Conservation (phyloP, 2,888 invertebrate genomes). For the Nemoura dubitans region DNA sequence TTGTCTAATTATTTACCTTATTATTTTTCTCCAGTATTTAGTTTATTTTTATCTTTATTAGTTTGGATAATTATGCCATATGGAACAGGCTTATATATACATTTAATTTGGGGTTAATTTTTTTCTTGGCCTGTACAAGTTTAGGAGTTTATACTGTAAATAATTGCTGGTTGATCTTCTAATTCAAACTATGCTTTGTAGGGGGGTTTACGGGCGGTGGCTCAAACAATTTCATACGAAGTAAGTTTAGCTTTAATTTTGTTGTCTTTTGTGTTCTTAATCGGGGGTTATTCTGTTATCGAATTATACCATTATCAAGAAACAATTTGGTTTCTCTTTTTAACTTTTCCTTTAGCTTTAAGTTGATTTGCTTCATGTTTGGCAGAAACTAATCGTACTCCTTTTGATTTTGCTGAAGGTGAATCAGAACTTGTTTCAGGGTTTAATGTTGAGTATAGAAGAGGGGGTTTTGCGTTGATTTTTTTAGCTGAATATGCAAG, state of each 20-base stretch:
- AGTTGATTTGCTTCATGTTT: constrained; percentile 69
- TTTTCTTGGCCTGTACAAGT: constrained; percentile 72
- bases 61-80: constrained; percentile 69
- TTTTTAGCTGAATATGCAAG: constrained; percentile 76
- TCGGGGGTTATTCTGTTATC: constrained; percentile 66
- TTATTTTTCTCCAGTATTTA: constrained; percentile 69
- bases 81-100: constrained; percentile 64
- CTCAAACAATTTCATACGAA: constrained; percentile 82
- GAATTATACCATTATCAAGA: constrained; percentile 64
- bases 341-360: constrained; percentile 66
- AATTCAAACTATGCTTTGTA: constrained; percentile 79
- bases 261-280: constrained; percentile 67
- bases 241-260: constrained; percentile 74
- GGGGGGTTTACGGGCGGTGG: constrained; percentile 72
- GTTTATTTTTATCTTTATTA: constrained; percentile 68
- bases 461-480: constrained; percentile 76
- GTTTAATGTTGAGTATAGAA: constrained; percentile 81
- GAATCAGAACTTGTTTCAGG: constrained; percentile 82
- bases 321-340: constrained; percentile 65
- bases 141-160: constrained; percentile 71
- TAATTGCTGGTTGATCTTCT: constrained; percentile 73
- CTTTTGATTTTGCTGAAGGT: constrained; percentile 83
- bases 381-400: constrained; percentile 77
- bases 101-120: constrained; percentile 69
- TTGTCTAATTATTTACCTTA: constrained; percentile 70